Evolutionary conservation across 2,888 invertebrate genomes (phyloP), one percentile per base, ranked within the genome.

Genomic region (Ophonus ardosiacus): DNA sequence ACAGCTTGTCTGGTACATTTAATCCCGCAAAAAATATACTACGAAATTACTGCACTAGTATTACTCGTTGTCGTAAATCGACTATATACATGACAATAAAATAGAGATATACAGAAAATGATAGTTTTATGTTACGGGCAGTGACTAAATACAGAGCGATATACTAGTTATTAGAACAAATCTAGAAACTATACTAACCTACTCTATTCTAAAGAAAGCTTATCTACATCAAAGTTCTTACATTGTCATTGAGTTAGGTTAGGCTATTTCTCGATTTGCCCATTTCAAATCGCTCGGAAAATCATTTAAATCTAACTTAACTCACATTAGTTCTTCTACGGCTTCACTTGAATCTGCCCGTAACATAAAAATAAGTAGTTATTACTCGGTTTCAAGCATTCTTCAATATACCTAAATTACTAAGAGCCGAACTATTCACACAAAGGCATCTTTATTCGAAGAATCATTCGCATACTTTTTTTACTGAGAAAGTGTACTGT

Each of bases 361-460:
- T 76, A 76, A 76, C 56, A 51, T 21, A 56, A 76, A 76, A 76
- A 8, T 43, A 21, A 21, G 61, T 65, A 65, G 21, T 13, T 24
- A 31, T 21, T 74, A 43, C 43, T 43, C 38, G 43, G 15, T 38
- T 74, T 76, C 21, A 76, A 76, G 76, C 76, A 76, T 76, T 76
- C 76, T 56, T 76, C 56, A 76, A 76, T 76, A 43, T 71, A 76
- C 76, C 76, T 76, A 76, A 59, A 24, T 51, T 81, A 68, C 81
- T 81, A 81, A 81, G 61, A 81, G 81, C 81, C 68, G 81, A 68
- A 68, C 81, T 81, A 81, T 40, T 81, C 24, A 81, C 81, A 81
- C 51, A 43, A 15, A 80, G 81, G 43, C 80, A 80, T 80, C 13
- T 61, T 57, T 61, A 38, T 80, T 65, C 43, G 51, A 68, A 81